Percentiles rank a stretch among this genome's conserved stretches.
These are phyloP conservation scores for Polydrusus tereticollis DNA, from an alignment of 2,888 invertebrate genomes.

Conservation along the genomic window DNA sequence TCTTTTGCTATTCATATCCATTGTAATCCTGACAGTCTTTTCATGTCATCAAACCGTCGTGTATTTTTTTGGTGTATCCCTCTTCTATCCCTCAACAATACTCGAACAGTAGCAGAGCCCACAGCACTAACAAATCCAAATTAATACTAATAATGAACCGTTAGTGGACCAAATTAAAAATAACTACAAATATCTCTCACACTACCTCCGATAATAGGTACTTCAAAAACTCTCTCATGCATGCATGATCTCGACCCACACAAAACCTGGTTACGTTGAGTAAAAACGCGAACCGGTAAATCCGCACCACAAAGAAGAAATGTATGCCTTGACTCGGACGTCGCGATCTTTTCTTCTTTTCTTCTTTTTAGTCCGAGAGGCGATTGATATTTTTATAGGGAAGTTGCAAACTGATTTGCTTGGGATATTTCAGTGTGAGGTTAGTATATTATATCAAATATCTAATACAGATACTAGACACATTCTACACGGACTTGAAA, in stretches of 20 bases:
- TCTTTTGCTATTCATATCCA: no score
- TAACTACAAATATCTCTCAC: neutral
- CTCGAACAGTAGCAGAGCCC: no score
- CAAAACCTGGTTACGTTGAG: conserved; percentile 31
- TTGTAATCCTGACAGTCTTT: no score
- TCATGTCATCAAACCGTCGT: no score
- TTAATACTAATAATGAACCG: neutral
- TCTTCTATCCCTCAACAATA: no score
- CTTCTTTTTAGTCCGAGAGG: neutral
- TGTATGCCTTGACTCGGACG: conserved; percentile 24
- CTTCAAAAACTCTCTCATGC: conserved; percentile 32
- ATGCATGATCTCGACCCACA: conserved; percentile 33
- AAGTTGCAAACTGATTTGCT: no score
- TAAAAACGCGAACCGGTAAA: conserved; percentile 33
- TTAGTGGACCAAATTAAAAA: neutral
- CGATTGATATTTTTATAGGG: no score
- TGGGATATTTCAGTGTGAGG: no score
- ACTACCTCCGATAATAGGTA: conserved; percentile 10
- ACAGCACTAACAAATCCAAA: neutral
- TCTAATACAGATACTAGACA: no score
- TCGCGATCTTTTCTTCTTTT: conserved; percentile 3
- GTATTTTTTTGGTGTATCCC: no score
- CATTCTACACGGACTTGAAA: no score
- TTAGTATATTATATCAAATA: no score
- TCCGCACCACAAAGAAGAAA: conserved; percentile 35